Evolutionary conservation across 2,113 vertebrate genomes (phyloP).

Genomic region (Lota lota): DNA sequence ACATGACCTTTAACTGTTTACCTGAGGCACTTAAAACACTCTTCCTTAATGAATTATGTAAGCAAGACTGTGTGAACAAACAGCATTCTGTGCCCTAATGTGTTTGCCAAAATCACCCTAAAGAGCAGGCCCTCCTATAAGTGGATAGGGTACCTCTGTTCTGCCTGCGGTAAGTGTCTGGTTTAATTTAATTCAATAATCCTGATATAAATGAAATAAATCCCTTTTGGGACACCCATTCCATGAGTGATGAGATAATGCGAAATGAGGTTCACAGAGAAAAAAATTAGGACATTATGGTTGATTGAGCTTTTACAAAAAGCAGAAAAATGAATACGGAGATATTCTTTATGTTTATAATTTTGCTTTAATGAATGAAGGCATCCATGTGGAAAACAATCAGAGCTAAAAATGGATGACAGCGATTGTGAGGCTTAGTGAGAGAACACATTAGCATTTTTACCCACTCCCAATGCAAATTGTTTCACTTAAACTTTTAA

Average conservation of each 20-base stretch:
- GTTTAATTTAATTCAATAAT: conserved; percentile 87
- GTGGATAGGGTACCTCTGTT: conserved; percentile 72
- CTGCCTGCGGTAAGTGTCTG: conserved; percentile 75
- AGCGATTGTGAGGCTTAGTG: conserved; percentile 73
- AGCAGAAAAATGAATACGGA: conserved; percentile 81
- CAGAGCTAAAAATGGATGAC: conserved; percentile 73
- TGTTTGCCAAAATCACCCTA: conserved; percentile 72
- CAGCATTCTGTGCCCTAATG: conserved; percentile 67
- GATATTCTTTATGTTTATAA: conserved; percentile 85
- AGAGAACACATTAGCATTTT: conserved; percentile 78
- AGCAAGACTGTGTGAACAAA: conserved; percentile 59
- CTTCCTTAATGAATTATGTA: conserved; percentile 69
- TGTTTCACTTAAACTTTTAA: conserved; percentile 79
- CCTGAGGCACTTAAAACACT: conserved; percentile 60
- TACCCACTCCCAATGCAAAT: conserved; percentile 75
- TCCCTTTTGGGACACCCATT: conserved; percentile 81
- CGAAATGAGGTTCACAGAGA: conserved; percentile 80
- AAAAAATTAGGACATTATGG: conserved; percentile 83
- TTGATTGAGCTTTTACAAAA: conserved; percentile 84
- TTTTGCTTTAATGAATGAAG: conserved; percentile 80
- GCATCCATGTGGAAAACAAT: conserved; percentile 83
- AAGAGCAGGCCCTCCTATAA: conserved; percentile 72
- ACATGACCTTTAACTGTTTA: conserved; percentile 64
- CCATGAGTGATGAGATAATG: conserved; percentile 80
- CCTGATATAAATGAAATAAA: conserved; percentile 84